Conservation (phyloP, 2,797 vertebrate genomes). For the Myiotriccus ornatus region DNA sequence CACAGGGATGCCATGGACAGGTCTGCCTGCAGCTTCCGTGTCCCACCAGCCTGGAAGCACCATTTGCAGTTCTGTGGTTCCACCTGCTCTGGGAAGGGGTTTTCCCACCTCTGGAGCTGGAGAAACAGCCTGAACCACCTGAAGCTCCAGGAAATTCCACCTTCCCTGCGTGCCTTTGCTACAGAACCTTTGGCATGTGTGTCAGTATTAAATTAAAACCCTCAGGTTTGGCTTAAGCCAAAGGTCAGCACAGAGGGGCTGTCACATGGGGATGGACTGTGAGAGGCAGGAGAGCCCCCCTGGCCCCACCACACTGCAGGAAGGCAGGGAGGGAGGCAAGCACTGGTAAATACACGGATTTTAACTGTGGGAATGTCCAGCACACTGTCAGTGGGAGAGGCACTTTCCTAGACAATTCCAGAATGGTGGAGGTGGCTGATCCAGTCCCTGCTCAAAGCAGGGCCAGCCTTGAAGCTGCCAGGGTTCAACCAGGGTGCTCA, state of each 20-base stretch:
- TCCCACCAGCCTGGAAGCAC: background rate
- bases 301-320: fast-evolving
- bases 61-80: fast-evolving
- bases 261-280: fast-evolving
- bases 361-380: background rate
- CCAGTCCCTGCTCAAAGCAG: background rate
- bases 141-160: background rate
- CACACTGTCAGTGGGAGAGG: background rate
- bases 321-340: background rate
- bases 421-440: background rate
- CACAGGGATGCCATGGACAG: background rate
- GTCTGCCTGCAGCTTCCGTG: fast-evolving
- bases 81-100: background rate
- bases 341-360: background rate
- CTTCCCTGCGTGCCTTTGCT: background rate
- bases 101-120: background rate
- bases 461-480: fast-evolving
- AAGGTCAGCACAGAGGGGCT: background rate
- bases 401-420: background rate
- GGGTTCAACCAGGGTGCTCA: background rate
- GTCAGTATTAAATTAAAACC: background rate
- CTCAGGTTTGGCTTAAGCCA: background rate
- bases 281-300: background rate
- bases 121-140: background rate
- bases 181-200: fast-evolving